Percentiles rank a stretch among this genome's conserved stretches.
These are phyloP conservation scores for Spermophilus dauricus DNA, from an alignment of 2,113 vertebrate genomes.

Conservation along the genomic window DNA sequence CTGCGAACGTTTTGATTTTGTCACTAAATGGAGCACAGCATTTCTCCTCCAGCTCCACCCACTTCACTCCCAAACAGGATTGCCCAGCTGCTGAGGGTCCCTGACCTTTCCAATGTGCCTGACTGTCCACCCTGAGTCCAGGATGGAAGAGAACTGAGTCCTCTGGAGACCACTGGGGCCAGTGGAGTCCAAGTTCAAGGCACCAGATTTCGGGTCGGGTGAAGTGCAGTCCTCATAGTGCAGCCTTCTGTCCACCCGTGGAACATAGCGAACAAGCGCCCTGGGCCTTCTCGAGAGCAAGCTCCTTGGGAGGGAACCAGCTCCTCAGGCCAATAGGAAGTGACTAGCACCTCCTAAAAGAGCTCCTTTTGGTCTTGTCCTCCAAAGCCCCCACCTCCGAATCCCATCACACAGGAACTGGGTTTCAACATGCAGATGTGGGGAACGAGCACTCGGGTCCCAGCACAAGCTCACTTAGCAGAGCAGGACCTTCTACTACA, in stretches of 20 bases:
- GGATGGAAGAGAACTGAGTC: neutral
- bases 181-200: neutral
- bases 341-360: neutral
- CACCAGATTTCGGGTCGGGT: neutral
- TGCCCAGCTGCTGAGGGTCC: neutral
- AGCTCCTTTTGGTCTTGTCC: neutral
- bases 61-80: neutral
- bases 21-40: neutral
- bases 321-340: neutral
- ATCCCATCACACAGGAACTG: neutral
- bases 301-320: neutral
- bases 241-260: neutral
- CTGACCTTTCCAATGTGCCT: neutral
- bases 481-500: too few species aligned
- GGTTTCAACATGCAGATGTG: too few species aligned
- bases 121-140: neutral
- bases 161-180: fast-evolving
- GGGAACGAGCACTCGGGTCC: neutral
- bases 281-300: too few species aligned
- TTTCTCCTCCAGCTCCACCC: neutral
- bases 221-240: neutral
- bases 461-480: too few species aligned
- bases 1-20: neutral
- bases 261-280: neutral
- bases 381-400: neutral